Evolutionary conservation across 2,888 invertebrate genomes (phyloP).

Genomic region (Mythimna impura): DNA sequence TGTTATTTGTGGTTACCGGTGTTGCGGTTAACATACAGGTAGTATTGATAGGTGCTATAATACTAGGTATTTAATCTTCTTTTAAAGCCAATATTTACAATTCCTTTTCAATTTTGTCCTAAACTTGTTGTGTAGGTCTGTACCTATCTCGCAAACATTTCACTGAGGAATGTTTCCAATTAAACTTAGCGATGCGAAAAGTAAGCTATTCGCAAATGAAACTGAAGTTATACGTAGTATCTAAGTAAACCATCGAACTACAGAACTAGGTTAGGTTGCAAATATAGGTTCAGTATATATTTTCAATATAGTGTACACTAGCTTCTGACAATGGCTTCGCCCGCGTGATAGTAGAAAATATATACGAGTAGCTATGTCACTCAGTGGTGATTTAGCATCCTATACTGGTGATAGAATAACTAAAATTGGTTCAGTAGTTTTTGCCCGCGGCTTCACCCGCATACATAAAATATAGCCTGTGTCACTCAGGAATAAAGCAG

Average conservation of each 20-base stretch:
- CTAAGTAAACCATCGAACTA: background rate
- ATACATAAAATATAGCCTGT: too few relatives aligned
- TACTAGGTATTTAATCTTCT: background rate
- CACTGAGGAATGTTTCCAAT: background rate
- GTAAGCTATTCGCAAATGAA: background rate
- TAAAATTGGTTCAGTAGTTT: too few relatives aligned
- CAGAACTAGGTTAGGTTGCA: background rate
- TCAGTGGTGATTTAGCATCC: too few relatives aligned
- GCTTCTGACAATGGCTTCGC: too few relatives aligned
- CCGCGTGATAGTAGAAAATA: too few relatives aligned
- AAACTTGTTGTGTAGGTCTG: background rate
- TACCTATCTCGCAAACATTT: background rate
- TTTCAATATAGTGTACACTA: background rate
- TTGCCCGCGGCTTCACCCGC: too few relatives aligned
- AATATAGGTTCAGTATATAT: background rate
- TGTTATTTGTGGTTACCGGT: conserved; percentile 22
- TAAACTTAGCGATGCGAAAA: background rate
- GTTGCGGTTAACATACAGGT: conserved; percentile 4
- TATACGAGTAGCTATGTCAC: too few relatives aligned
- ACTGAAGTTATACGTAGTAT: background rate
- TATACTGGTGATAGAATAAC: too few relatives aligned
- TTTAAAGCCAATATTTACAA: background rate
- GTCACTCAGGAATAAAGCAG: too few relatives aligned
- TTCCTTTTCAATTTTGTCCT: background rate
- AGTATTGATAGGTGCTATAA: background rate